Evolutionary conservation across 2,888 invertebrate species (phyloP), one percentile per base, ranked within the genome.

Genomic region (Dendrolimus pini): DNA sequence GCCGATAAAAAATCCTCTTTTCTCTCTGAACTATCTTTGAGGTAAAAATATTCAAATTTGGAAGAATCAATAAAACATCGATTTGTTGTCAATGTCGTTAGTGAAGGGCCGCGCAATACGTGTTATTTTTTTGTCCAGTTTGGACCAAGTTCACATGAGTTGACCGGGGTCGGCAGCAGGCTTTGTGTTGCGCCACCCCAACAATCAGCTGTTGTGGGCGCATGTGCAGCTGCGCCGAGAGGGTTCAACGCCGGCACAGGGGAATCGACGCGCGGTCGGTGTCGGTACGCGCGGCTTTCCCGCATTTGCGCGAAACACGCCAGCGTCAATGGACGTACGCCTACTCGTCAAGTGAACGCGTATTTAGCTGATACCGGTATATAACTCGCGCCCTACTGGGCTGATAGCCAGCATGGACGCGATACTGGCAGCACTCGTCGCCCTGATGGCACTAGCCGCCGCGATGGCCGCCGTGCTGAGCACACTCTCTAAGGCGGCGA

Each of bases 401-500:
- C 86, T 72, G 63, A 55, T 62, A 77, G 88, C 89, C 88, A 88
- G 78, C 78, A 91, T 91, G 91, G 91, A 91, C 82, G 91, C 91
- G 75, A 78, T 91, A 67, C 80, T 91, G 75, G 90, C 89, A 70
- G 85, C 89, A 72, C 82, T 91, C 76, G 91, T 89, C 66, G 88
- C 87, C 68, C 81, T 91, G 63, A 89, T 91, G 91, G 91, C 87
- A 80, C 77, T 89, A 76, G 90, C 89, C 66, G 90, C 89, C 73
- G 87, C 89, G 75, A 92, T 91, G 90, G 92, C 91, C 78, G 91
- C 88, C 74, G 83, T 92, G 71, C 92, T 94, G 69, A 91, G 91
- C 75, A 91, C 94, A 64, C 87, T 94, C 61, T 86, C 95, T 54
- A 93, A 95, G 84, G 94, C 94, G 78, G 94, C 95, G 65, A 95